Evolutionary conservation across 1,140 invertebrate species (phyloP).

Genomic region (Ladona fulva): DNA sequence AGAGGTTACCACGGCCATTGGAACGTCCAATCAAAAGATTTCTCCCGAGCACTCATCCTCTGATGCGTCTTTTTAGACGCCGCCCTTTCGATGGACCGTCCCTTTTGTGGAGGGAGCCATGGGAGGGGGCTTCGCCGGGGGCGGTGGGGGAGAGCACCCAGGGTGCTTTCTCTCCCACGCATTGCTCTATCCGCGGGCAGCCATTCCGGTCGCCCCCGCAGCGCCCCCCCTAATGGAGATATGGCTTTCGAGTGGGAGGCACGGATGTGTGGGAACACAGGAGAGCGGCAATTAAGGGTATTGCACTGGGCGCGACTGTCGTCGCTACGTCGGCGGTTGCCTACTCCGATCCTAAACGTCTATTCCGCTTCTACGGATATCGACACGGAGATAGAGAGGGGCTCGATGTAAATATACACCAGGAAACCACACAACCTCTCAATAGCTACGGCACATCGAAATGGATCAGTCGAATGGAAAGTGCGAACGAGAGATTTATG

Average conservation of each 20-base stretch:
- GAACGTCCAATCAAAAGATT: slow-evolving; percentile 3
- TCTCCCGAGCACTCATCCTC: neutral
- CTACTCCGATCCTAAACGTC: too few species aligned
- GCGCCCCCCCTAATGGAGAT: neutral
- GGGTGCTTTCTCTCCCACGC: neutral
- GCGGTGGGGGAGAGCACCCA: neutral
- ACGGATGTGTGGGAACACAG: too few species aligned
- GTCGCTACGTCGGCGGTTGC: too few species aligned
- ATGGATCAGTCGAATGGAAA: too few species aligned
- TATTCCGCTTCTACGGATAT: too few species aligned
- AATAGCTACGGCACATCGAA: too few species aligned
- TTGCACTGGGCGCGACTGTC: too few species aligned
- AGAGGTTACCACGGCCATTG: neutral
- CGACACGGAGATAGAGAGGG: too few species aligned
- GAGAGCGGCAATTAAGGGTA: too few species aligned
- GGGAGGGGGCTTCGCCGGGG: neutral
- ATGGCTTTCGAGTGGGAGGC: neutral
- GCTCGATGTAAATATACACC: too few species aligned
- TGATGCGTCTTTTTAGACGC: neutral
- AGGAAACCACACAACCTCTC: too few species aligned
- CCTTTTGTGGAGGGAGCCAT: neutral
- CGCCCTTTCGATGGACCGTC: neutral
- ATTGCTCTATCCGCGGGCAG: neutral
- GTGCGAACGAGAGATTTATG: too few species aligned
- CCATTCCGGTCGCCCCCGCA: neutral